Evolutionary conservation across 2,888 invertebrate species (phyloP).

Genomic region (Lasius platythorax): DNA sequence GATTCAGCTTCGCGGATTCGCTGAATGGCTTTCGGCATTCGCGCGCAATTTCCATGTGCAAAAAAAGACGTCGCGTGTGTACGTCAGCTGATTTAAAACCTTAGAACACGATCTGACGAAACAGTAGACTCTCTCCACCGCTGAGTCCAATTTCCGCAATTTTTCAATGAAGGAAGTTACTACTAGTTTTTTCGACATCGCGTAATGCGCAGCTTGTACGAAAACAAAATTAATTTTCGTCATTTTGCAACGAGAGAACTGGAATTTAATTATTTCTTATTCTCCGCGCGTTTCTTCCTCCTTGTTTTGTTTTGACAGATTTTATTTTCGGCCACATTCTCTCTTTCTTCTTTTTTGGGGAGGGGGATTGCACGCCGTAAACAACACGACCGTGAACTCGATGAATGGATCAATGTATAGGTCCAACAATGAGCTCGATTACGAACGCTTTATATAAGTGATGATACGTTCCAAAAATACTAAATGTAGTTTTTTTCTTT

Average conservation of each 20-base stretch:
- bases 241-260: background rate
- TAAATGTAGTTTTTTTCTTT: background rate
- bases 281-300: background rate
- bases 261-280: background rate
- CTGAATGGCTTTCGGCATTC: conserved; percentile 48
- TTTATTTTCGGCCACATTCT: background rate
- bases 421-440: background rate
- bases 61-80: conserved; percentile 23
- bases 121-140: conserved; percentile 8
- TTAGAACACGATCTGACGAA: conserved; percentile 26
- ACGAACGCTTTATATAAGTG: background rate
- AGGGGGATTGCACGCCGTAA: conserved; percentile 10
- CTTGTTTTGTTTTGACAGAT: background rate
- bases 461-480: background rate
- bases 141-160: background rate
- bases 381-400: conserved; percentile 41
- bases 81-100: conserved; percentile 40
- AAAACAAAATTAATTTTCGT: background rate
- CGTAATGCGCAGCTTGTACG: background rate
- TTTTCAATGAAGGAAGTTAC: conserved; percentile 7
- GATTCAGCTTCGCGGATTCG: conserved; percentile 24
- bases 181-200: background rate
- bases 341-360: background rate
- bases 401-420: conserved; percentile 23
- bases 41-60: conserved; percentile 36